These are phyloP conservation scores for Upupa epops DNA, from an alignment of 2,113 vertebrate species.

Conservation along the genomic window DNA sequence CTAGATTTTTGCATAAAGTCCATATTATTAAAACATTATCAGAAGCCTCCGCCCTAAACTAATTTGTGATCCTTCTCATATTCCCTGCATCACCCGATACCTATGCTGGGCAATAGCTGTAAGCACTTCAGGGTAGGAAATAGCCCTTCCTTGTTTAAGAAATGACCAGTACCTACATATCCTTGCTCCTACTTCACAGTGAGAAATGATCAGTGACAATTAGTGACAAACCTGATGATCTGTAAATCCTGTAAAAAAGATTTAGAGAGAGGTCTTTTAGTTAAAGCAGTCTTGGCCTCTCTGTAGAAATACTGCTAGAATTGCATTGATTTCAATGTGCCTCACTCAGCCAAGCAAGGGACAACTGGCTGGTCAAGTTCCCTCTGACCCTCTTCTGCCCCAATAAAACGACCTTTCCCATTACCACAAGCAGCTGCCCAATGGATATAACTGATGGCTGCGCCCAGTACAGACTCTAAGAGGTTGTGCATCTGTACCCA, in stretches of 20 bases:
- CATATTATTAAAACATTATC: slow-evolving; percentile 20
- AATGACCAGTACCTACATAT: neutral
- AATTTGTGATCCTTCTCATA: slow-evolving; percentile 11
- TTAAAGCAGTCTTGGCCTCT: neutral
- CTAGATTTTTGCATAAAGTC: neutral
- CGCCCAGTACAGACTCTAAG: neutral
- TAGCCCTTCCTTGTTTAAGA: neutral
- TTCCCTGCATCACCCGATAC: neutral
- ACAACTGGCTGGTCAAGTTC: neutral
- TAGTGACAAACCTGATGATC: neutral
- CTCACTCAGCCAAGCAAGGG: neutral
- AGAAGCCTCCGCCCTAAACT: slow-evolving; percentile 1
- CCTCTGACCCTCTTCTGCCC: neutral
- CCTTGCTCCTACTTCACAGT: neutral
- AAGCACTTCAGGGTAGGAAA: neutral
- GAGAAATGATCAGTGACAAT: neutral
- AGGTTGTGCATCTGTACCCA: neutral
- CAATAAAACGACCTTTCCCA: neutral
- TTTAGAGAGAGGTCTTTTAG: neutral
- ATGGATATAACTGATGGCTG: neutral
- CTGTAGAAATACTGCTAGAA: neutral
- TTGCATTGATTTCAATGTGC: neutral
- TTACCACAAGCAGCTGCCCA: neutral
- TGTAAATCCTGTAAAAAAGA: neutral
- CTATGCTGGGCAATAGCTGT: neutral